These are phyloP conservation scores for Periophthalmus magnuspinnatus DNA, from an alignment of 2,797 vertebrate genomes.

Conservation along the genomic window DNA sequence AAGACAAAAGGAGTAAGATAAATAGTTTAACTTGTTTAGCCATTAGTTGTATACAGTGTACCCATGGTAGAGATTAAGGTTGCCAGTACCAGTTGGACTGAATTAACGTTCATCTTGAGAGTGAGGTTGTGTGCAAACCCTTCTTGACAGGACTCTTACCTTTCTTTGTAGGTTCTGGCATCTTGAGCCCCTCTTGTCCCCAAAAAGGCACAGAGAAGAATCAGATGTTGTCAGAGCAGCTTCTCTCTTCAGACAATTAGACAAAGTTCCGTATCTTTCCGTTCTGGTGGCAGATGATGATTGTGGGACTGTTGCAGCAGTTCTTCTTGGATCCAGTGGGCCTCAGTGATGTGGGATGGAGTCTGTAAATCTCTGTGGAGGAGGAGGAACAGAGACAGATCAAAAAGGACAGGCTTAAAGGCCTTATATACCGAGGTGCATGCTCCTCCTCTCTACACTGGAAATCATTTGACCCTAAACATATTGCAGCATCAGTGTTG, in stretches of 20 bases:
- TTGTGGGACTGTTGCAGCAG: slow-evolving; percentile 26
- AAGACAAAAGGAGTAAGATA: slow-evolving; percentile 44
- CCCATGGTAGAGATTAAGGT: not conserved
- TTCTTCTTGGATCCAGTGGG: slow-evolving; percentile 45
- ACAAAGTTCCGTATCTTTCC: slow-evolving; percentile 32
- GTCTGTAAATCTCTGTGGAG: slow-evolving; percentile 71
- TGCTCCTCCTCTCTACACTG: slow-evolving; percentile 85
- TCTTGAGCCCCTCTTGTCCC: slow-evolving; percentile 77
- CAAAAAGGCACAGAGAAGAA: slow-evolving; percentile 62
- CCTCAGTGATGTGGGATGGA: slow-evolving; percentile 64
- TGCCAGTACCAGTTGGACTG: not conserved
- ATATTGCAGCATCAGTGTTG: slow-evolving; percentile 78
- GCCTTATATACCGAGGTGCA: slow-evolving; percentile 88
- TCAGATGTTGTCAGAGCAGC: slow-evolving; percentile 36
- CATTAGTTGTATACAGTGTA: not conserved
- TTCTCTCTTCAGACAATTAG: slow-evolving; percentile 23
- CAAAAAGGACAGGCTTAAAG: slow-evolving; percentile 76
- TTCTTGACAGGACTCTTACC: slow-evolving; percentile 67
- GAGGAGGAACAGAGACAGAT: slow-evolving; percentile 81
- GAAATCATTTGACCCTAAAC: slow-evolving; percentile 63
- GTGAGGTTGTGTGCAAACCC: not conserved
- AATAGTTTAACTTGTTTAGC: not conserved
- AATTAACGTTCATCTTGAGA: not conserved
- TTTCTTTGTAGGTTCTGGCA: slow-evolving; percentile 98
- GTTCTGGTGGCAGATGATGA: slow-evolving; percentile 50